phyloP scores from a whole-genome alignment of 2,797 vertebrate species.

The Sarcoramphus papa region DNA sequence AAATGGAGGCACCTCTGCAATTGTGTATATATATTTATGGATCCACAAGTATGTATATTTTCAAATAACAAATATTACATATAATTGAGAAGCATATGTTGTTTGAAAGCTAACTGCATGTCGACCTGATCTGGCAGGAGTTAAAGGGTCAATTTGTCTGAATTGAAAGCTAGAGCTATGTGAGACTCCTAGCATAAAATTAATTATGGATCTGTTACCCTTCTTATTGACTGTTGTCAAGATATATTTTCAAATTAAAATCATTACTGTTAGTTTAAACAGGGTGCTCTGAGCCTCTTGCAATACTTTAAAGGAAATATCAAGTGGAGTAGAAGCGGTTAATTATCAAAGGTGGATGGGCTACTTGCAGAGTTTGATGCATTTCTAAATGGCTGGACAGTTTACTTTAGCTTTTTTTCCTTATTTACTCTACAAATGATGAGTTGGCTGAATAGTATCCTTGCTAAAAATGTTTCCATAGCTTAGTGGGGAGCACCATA shows the following conservation, averaged over 20 bases:
- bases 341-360: not conserved
- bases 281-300: not conserved
- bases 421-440: not conserved
- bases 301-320: not conserved
- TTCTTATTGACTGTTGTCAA: not conserved
- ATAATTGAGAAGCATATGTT: not conserved
- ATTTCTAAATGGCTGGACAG: not conserved
- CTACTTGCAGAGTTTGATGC: not conserved
- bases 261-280: not conserved
- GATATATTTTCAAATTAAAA: not conserved
- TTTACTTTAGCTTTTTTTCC: not conserved
- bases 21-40: not conserved
- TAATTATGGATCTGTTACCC: not conserved
- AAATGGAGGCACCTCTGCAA: not conserved
- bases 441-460: not conserved
- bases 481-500: not conserved
- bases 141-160: not conserved
- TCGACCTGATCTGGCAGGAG: not conserved
- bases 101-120: not conserved
- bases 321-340: not conserved
- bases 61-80: not conserved
- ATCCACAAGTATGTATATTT: not conserved
- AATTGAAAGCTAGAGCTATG: not conserved
- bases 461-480: not conserved
- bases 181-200: not conserved